These are phyloP conservation scores for Zophobas morio DNA, from an alignment of 1,140 invertebrate genomes.

Conservation along the genomic window DNA sequence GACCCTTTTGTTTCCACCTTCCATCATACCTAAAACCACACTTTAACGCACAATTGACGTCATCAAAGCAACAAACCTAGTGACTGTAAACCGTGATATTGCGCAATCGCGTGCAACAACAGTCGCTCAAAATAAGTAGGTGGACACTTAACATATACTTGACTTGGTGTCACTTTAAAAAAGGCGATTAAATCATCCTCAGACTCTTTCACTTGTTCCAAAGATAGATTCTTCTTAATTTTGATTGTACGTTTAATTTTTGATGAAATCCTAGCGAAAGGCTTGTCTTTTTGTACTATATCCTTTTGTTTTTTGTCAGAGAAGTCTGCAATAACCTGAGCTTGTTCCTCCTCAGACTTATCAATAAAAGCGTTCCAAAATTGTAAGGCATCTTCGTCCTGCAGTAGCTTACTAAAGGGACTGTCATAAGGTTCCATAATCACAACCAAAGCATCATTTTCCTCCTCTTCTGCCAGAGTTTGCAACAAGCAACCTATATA, in stretches of 20 bases:
- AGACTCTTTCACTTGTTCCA: constrained; percentile 55
- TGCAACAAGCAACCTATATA: constrained; percentile 58
- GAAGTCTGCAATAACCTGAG: constrained; percentile 55
- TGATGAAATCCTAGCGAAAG: constrained; percentile 55
- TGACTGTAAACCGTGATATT: constrained; percentile 61
- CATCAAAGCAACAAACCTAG: constrained; percentile 55
- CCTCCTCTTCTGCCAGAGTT: constrained; percentile 58
- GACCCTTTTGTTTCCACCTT: constrained; percentile 51
- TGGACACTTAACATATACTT: constrained; percentile 56
- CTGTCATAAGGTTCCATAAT: constrained; percentile 59
- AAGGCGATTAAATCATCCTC: constrained; percentile 61
- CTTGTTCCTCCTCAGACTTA: constrained; percentile 61
- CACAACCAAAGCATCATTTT: constrained; percentile 48
- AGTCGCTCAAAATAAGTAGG: constrained; percentile 62
- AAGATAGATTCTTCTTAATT: constrained; percentile 58
- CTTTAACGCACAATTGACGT: constrained; percentile 19
- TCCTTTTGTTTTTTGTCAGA: constrained; percentile 49
- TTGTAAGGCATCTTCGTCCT: constrained; percentile 57
- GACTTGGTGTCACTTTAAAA: constrained; percentile 56
- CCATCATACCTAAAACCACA: constrained; percentile 51
- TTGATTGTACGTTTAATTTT: constrained; percentile 57
- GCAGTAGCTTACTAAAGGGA: constrained; percentile 59
- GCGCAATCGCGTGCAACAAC: constrained; percentile 62
- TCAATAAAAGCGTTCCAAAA: constrained; percentile 61
- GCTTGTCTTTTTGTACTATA: constrained; percentile 33